Conservation (phyloP, 1,140 invertebrate genomes). For the Meteorus sp. region DNA sequence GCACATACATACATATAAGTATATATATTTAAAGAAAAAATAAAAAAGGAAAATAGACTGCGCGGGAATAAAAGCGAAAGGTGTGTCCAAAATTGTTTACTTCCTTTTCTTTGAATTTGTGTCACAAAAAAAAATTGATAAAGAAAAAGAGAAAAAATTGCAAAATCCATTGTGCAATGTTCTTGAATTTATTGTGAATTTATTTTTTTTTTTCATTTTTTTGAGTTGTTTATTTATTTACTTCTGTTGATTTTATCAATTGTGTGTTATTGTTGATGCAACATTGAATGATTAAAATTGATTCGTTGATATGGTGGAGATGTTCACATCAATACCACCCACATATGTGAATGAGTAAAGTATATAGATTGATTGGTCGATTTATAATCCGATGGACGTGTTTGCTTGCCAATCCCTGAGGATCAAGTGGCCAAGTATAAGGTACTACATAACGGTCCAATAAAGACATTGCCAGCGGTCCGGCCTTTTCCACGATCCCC, state of each 20-base stretch:
- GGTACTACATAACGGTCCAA: conserved; percentile 25
- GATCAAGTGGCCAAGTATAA: conserved; percentile 25
- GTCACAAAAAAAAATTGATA: no score
- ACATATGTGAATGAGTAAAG: conserved; percentile 1
- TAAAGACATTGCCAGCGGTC: conserved; percentile 26
- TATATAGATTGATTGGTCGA: conserved; percentile 10
- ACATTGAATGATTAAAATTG: conserved; percentile 17
- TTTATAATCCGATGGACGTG: conserved; percentile 22
- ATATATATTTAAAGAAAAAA: background rate
- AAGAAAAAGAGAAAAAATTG: background rate
- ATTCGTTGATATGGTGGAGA: no score
- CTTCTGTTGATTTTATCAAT: no score
- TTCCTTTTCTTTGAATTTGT: no score
- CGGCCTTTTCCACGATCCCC: conserved; percentile 32
- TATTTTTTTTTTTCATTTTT: no score
- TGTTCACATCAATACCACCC: conserved; percentile 16
- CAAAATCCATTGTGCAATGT: no score
- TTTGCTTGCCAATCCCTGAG: conserved; percentile 4
- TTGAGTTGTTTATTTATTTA: no score
- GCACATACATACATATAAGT: background rate
- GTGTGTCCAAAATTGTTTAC: no score
- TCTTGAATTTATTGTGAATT: no score
- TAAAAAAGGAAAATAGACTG: background rate
- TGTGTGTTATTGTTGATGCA: conserved; percentile 3
- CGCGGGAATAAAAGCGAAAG: background rate